Conservation (phyloP, 2,797 vertebrate genomes). For the Ptychobarbus kaznakovi region DNA sequence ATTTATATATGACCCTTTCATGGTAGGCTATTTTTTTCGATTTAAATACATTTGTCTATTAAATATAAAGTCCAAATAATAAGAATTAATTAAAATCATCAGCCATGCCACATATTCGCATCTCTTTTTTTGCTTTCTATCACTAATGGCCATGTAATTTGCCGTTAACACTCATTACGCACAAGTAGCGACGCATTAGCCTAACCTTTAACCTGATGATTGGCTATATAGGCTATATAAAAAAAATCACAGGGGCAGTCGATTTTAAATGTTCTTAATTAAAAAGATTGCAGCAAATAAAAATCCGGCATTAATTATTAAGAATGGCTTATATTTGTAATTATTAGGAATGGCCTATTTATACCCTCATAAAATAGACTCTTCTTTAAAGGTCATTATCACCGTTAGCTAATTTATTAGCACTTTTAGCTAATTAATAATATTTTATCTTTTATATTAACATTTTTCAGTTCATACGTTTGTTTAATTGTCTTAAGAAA, state of each 20-base stretch:
- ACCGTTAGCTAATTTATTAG: slow-evolving; percentile 5
- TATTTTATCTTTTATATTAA: not conserved
- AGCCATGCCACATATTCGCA: not conserved
- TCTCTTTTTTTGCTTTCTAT: not conserved
- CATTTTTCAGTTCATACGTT: not conserved
- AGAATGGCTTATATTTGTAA: not conserved
- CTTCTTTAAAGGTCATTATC: not conserved
- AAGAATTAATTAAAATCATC: not conserved
- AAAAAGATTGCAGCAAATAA: not conserved
- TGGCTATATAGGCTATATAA: not conserved
- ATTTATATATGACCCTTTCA: not conserved
- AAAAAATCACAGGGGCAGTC: no score
- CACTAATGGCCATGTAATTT: not conserved
- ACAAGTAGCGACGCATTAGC: not conserved
- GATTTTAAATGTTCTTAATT: slow-evolving; percentile 4
- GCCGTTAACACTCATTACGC: slow-evolving; percentile 8
- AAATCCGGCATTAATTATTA: not conserved
- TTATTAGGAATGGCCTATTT: not conserved
- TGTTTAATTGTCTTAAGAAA: not conserved
- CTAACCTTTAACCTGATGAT: not conserved
- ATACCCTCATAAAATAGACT: not conserved
- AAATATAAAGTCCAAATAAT: not conserved
- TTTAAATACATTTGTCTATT: not conserved
- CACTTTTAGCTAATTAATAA: not conserved
- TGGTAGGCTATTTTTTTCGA: not conserved